Conservation (phyloP, 2,113 vertebrate genomes). For the Periophthalmodon schlosseri region DNA sequence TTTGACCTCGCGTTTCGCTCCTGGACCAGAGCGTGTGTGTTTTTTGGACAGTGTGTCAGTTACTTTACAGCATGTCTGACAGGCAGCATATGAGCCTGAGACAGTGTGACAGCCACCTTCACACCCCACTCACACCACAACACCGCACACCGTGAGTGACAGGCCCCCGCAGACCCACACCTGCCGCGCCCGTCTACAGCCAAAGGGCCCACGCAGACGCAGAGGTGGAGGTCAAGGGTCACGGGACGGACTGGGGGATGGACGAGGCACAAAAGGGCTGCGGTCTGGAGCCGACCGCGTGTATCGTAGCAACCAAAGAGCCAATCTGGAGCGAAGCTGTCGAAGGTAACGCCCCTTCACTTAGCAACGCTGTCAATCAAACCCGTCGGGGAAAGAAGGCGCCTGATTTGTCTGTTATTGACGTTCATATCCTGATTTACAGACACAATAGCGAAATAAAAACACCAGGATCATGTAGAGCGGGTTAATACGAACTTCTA, state of each 20-base stretch:
- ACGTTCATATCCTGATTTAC: no score
- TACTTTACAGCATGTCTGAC: slow-evolving; percentile 63
- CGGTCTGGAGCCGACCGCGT: no score
- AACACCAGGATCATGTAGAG: no score
- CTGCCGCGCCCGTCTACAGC: slow-evolving; percentile 50
- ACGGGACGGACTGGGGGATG: slow-evolving; percentile 35
- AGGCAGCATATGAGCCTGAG: slow-evolving; percentile 78
- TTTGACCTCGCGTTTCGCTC: slow-evolving; percentile 10
- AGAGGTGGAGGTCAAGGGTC: slow-evolving; percentile 36
- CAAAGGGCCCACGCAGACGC: slow-evolving; percentile 54
- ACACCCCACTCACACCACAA: slow-evolving; percentile 42
- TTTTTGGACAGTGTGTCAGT: slow-evolving; percentile 42
- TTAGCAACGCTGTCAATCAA: no score
- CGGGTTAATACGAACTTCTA: no score
- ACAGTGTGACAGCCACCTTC: slow-evolving; percentile 70
- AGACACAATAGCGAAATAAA: no score
- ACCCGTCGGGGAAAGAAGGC: no score
- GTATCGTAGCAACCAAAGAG: no score
- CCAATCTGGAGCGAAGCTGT: no score
- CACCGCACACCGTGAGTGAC: slow-evolving; percentile 41
- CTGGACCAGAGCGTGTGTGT: background rate
- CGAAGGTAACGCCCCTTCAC: no score
- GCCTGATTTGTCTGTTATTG: no score
- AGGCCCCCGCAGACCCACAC: slow-evolving; percentile 53
- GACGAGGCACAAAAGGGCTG: slow-evolving; percentile 67